A percentile compares a stretch with the other conserved stretches of the same genome.
Conservation (phyloP, 2,888 invertebrate species). For the Alviniconcha strummeri region DNA sequence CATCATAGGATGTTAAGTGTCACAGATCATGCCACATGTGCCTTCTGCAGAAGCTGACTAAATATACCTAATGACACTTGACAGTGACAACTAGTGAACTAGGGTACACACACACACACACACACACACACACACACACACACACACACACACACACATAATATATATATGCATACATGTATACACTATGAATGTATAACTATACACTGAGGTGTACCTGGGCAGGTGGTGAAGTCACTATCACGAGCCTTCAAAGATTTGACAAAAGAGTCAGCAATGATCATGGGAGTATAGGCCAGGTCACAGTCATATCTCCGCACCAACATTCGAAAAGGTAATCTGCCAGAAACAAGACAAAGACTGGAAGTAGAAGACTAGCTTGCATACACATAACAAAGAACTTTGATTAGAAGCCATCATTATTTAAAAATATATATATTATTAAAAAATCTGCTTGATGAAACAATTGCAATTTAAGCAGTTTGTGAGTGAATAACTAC, state of each 20-base stretch:
- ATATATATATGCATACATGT: background rate
- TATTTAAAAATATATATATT: background rate
- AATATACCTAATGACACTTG: background rate
- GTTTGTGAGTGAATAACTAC: too few relatives aligned
- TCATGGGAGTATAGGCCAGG: slow-evolving; percentile 96
- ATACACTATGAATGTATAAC: background rate
- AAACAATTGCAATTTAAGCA: too few relatives aligned
- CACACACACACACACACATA: too few relatives aligned
- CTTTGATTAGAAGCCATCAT: too few relatives aligned
- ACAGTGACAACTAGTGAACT: too few relatives aligned
- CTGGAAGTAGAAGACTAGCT: background rate
- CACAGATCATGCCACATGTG: too few relatives aligned
- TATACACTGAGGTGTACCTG: slow-evolving; percentile 50
- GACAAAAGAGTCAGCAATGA: slow-evolving; percentile 94
- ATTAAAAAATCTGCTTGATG: too few relatives aligned
- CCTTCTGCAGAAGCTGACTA: background rate
- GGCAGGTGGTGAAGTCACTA: slow-evolving; percentile 74
- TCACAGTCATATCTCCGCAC: slow-evolving; percentile 89
- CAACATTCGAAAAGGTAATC: slow-evolving; percentile 85
- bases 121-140: too few relatives aligned
- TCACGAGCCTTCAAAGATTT: slow-evolving; percentile 89
- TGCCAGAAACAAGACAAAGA: slow-evolving; percentile 68
- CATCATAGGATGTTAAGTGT: too few relatives aligned
- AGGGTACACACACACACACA: too few relatives aligned
- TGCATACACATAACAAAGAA: background rate